Base-by-base conservation (phyloP, 2,113 vertebrate genomes). In the Clarias macrocephalus region DNA sequence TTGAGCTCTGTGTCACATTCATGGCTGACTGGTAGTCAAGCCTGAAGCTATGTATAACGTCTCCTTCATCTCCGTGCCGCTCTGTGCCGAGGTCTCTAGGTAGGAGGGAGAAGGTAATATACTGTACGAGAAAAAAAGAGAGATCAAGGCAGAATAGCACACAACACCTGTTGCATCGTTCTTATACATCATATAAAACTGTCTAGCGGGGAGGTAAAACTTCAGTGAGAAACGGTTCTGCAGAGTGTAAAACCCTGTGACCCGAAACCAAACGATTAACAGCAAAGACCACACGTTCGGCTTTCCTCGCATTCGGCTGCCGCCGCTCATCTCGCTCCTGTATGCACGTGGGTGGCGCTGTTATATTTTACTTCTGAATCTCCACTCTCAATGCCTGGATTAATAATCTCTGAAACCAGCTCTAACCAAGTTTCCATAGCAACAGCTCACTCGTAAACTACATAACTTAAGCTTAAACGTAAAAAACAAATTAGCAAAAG, bases 171-270 rank as follows among this genome's bases (percentile, higher is more conserved):
- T 80, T 63, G 21, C 30, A 63, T 10, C 21, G 21, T 1, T 0
- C 60, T 72, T 83, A 70, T 84, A 88, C 86, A 89, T 0, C 60
- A 65, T 83, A 70, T 84, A 88, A 87, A 89, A 62, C n/a, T 68
- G 30, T 83, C 80, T 72, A 88, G 86, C 85, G 56, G 5, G 82
- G 33, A 68, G 82, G 52, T 16, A 56, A 48, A 62, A 60, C 65
- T n/a, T 85, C 77, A 82, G 72, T 48, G 70, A 65, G 37, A 63
- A 66, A 75, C n/a, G 2, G 37, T 37, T 23, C 57, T 79, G 66
- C 30, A 83, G 59, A 82, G 65, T 60, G 65, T 73, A 37, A 63
- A 81, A 73, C 73, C 79, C 54, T 54, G 52, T 33, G 70, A 86
- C 77, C 79, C 65, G 62, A 15, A 79, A 59, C 83, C 10, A 18